phyloP scores from a whole-genome alignment of 1,140 invertebrate species.

The Bradynema listronoti region DNA sequence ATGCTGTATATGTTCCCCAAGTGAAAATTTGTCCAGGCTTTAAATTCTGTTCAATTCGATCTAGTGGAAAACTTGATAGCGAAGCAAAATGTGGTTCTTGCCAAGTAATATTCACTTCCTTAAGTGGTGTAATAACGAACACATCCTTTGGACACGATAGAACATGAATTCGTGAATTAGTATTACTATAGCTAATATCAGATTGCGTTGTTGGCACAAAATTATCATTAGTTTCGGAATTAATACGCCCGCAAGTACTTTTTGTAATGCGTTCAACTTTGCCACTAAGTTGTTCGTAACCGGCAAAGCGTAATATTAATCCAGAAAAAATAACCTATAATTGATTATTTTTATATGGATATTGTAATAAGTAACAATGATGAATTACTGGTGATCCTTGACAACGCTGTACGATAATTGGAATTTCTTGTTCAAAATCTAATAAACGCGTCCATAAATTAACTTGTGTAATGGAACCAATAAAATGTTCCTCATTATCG shows the following conservation, averaged over 20 bases:
- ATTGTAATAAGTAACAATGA: constrained; percentile 59
- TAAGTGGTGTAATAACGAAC: constrained; percentile 85
- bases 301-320: constrained; percentile 70
- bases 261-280: constrained; percentile 54
- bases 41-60: constrained; percentile 78
- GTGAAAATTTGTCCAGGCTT: constrained; percentile 77
- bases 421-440: constrained; percentile 83
- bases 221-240: no score
- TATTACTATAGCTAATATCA: background rate
- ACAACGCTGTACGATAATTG: constrained; percentile 66
- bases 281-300: constrained; percentile 70
- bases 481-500: constrained; percentile 64
- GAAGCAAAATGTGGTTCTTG: constrained; percentile 83
- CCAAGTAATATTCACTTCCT: constrained; percentile 83
- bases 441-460: constrained; percentile 85
- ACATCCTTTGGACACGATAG: constrained; percentile 83
- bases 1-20: constrained; percentile 85
- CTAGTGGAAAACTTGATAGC: constrained; percentile 72
- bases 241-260: constrained; percentile 59
- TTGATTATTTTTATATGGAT: background rate
- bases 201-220: no score
- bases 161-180: constrained; percentile 59
- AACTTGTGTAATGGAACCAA: constrained; percentile 84
- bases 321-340: background rate
- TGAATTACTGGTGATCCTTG: constrained; percentile 59